Conservation (phyloP, 2,113 vertebrate genomes). For the Calidris pygmaea region DNA sequence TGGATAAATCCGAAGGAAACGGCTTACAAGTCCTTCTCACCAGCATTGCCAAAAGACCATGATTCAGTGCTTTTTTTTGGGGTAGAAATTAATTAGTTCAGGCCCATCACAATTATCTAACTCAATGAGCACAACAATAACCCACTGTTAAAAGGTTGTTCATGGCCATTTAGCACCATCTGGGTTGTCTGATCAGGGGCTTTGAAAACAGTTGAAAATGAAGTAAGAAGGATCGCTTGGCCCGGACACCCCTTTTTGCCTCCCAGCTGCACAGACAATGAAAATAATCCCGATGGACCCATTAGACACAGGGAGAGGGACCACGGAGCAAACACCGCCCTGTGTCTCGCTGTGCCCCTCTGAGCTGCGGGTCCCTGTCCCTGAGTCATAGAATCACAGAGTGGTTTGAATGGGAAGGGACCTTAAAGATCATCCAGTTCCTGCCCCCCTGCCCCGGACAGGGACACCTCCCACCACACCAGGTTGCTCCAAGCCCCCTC, state of each 20-base stretch:
- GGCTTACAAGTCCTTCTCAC: slow-evolving; percentile 24
- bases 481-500: no score
- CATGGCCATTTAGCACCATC: slow-evolving; percentile 62
- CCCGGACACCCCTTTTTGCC: not conserved
- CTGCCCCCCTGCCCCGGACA: no score
- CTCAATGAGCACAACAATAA: slow-evolving; percentile 29
- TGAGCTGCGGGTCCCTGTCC: not conserved
- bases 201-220: slow-evolving; percentile 55
- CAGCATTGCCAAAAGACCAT: slow-evolving; percentile 27
- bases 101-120: slow-evolving; percentile 58
- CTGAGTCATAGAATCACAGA: no score
- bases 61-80: slow-evolving; percentile 14
- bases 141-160: slow-evolving; percentile 35
- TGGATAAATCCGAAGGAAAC: not conserved
- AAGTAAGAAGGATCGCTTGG: slow-evolving; percentile 40
- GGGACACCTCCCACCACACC: no score
- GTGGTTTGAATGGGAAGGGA: no score
- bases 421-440: no score
- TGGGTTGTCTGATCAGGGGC: slow-evolving; percentile 50
- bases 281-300: not conserved
- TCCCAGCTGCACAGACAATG: slow-evolving; percentile 30
- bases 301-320: not conserved
- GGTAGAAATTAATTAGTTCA: slow-evolving; percentile 60
- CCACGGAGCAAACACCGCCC: not conserved
- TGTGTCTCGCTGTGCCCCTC: rapidly evolving